Percentiles rank a stretch among this genome's conserved stretches.
These are phyloP conservation scores for Anarhynchus alexandrinus DNA, from an alignment of 2,113 vertebrate species.

Conservation along the genomic window DNA sequence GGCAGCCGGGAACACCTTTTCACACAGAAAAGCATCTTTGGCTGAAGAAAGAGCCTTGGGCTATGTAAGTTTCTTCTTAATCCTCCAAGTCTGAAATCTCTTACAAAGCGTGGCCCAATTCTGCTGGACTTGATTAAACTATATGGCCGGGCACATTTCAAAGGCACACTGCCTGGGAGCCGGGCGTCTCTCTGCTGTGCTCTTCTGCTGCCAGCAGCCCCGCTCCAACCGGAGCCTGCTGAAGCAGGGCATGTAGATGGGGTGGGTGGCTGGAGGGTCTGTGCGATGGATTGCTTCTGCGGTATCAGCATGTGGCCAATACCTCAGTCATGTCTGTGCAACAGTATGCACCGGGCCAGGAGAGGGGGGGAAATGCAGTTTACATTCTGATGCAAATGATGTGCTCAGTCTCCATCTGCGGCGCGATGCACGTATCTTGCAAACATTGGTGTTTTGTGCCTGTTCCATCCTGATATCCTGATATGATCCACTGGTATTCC, in stretches of 20 bases:
- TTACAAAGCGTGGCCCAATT: neutral
- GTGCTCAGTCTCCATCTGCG: neutral
- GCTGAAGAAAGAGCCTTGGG: neutral
- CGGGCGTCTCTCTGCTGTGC: neutral
- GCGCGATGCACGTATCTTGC: rapidly evolving
- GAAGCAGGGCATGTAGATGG: neutral
- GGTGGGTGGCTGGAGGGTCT: neutral
- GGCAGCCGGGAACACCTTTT: neutral
- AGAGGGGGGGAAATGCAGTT: neutral
- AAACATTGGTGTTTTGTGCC: neutral
- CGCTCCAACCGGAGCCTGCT: neutral
- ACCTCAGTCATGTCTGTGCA: neutral
- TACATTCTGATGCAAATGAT: neutral
- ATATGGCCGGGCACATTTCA: neutral
- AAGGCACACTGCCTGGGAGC: rapidly evolving
- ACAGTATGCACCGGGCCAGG: neutral
- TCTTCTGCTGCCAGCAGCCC: neutral
- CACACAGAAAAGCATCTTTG: neutral
- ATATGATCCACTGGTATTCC: neutral
- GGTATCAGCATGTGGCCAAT: neutral
- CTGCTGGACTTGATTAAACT: neutral
- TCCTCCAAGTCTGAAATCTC: neutral
- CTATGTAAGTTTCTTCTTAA: neutral
- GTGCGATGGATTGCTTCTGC: neutral
- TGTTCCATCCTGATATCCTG: neutral